These are phyloP conservation scores for Nematostella vectensis DNA, from an alignment of 92 coral and sea anemone genomes.

Conservation along the genomic window DNA sequence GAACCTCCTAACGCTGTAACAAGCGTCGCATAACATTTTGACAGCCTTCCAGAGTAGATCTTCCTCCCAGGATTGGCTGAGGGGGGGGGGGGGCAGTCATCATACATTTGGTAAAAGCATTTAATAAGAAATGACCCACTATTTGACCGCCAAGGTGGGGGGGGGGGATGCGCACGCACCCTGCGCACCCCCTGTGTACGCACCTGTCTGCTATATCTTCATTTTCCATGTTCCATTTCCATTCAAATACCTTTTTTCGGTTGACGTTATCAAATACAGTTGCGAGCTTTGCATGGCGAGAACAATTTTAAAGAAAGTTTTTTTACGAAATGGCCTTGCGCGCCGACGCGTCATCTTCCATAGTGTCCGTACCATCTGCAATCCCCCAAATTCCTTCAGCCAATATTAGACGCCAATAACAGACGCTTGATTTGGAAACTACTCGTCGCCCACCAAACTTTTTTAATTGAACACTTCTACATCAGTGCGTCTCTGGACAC, in stretches of 20 bases:
- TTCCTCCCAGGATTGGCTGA: constrained; percentile 27
- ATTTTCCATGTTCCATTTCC: constrained; percentile 39
- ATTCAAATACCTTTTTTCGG: constrained; percentile 30
- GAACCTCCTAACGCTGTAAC: constrained; percentile 44
- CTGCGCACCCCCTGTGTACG: no score
- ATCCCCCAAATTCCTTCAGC: constrained; percentile 28
- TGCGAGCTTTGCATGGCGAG: constrained; percentile 27
- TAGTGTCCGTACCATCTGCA: constrained; percentile 23
- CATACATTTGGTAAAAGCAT: no score
- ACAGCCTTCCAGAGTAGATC: constrained; percentile 36
- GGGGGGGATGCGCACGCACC: no score
- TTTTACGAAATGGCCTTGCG: constrained; percentile 3
- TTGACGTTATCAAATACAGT: constrained; percentile 29
- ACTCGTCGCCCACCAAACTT: constrained; percentile 30
- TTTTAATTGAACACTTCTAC: constrained; percentile 31
- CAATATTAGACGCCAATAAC: no score
- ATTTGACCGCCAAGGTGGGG: no score
- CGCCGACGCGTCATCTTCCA: constrained; percentile 12
- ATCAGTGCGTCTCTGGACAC: not conserved
- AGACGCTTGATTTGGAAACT: constrained; percentile 35
- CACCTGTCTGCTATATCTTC: constrained; percentile 35
- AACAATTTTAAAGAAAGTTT: constrained; percentile 20
- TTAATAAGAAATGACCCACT: no score
- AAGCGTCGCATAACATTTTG: constrained; percentile 37
- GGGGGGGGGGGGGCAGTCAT: no score